phyloP scores from a whole-genome alignment of 2,797 vertebrate genomes.

The Garrulus glandarius region DNA sequence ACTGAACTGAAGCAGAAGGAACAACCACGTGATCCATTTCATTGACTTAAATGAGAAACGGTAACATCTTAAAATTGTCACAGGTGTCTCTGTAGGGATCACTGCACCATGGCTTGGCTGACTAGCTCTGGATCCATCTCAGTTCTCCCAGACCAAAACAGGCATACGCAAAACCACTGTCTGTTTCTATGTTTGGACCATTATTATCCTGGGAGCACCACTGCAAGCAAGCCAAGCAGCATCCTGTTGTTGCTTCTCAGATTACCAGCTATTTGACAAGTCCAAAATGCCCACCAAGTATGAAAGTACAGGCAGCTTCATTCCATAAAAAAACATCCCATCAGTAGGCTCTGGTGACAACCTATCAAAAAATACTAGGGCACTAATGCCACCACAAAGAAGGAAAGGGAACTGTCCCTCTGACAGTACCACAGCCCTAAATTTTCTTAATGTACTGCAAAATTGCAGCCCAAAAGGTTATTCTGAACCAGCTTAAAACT shows the following conservation, averaged over 20 bases:
- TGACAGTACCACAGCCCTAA: not conserved
- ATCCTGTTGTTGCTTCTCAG: not conserved
- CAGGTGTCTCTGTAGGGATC: not conserved
- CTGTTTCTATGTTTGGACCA: not conserved
- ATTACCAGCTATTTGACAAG: not conserved
- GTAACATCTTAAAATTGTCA: not conserved
- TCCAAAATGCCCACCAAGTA: not conserved
- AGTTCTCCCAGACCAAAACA: not conserved
- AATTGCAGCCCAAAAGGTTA: not conserved
- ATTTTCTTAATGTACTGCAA: not conserved
- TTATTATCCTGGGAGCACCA: not conserved
- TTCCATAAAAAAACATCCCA: not conserved
- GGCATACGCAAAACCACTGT: not conserved
- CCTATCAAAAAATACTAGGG: not conserved
- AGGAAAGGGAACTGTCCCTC: not conserved
- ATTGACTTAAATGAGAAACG: not conserved
- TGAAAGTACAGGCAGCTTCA: not conserved
- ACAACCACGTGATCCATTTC: not conserved
- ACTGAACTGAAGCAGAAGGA: not conserved
- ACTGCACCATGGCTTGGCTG: not conserved
- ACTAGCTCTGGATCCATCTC: not conserved
- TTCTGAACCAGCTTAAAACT: not conserved
- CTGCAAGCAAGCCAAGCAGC: not conserved
- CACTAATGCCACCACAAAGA: not conserved
- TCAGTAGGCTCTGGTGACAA: not conserved